These are phyloP conservation scores for Chiloscyllium punctatum DNA, from an alignment of 2,797 vertebrate genomes.

Conservation along the genomic window DNA sequence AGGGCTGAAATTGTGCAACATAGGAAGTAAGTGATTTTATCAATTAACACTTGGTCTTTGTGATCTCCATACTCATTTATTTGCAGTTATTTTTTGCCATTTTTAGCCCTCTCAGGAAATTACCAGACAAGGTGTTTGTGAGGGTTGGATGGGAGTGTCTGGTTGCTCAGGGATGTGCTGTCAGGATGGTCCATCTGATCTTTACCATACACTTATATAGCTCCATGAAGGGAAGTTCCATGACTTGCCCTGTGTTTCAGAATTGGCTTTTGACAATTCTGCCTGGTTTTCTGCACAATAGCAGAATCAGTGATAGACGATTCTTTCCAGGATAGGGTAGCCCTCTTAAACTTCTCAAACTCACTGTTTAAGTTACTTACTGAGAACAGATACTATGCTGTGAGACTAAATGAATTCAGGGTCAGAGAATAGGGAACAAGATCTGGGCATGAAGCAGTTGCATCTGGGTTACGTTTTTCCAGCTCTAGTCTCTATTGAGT, in stretches of 20 bases:
- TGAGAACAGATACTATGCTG: not conserved
- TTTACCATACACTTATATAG: not conserved
- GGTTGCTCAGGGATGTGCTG: not conserved
- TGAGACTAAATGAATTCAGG: not conserved
- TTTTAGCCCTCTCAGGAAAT: not conserved
- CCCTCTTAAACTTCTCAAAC: not conserved
- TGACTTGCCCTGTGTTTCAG: not conserved
- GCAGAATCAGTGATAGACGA: not conserved
- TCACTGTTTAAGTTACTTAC: not conserved
- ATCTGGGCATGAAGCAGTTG: not conserved
- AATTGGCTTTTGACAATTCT: not conserved
- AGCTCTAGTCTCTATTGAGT: not conserved
- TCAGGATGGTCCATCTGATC: not conserved
- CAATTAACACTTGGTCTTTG: not conserved
- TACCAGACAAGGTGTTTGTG: not conserved
- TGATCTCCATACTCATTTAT: not conserved
- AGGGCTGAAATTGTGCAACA: not conserved
- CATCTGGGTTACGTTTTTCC: not conserved
- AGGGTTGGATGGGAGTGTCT: not conserved
- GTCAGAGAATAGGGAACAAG: not conserved
- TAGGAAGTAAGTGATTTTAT: not conserved
- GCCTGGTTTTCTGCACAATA: not conserved
- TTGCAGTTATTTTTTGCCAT: not conserved
- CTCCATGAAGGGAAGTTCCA: not conserved
- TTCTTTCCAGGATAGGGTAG: not conserved